Base-by-base conservation (phyloP, 2,113 vertebrate genomes). In the Osmerus mordax region DNA sequence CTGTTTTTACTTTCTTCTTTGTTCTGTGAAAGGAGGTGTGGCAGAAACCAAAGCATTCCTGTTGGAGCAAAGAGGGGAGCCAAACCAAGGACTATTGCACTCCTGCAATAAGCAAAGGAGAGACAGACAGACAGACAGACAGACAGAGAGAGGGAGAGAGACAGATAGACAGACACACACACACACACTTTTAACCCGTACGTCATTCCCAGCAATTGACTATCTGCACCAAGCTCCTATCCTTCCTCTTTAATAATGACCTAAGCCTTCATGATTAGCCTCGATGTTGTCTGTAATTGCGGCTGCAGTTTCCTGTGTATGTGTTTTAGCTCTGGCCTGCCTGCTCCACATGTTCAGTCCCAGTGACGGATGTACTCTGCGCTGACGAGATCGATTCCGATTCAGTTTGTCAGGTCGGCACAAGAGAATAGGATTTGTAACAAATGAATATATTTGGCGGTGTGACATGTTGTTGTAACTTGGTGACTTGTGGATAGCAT, bases 61-160 rank as follows among this genome's bases (percentile, higher is more conserved):
- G 80, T 77, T 67, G 78, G 71, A 68, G 74, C 72, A 70, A 78
- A 74, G 69, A 74, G 83, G 65, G 61, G 19, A 6, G 79, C 86
- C 79, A 87, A 82, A 84, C 88, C 81, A 0, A 85, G 75, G 52
- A 19, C n/a, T 79, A 84, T 87, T 87, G 68, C 79, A 76, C 77
- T 85, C 77, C 80, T 76, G 64, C 78, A 60, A 78, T 65, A 83
- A 84, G 73, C 76, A 51, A 62, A 51, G 73, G 78, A 83, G 79
- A 52, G 5, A 7, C 9, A 47, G 5, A 47, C 41, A 82, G 75
- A 83, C 78, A 52, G 5, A 7, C 9, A 47, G 5, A 47, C 41
- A 82, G 73, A 80, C 54, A 52, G 71, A 82, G 75, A 78, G n/a
- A 51, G 25, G 3, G n/a, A 61, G 73, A 82, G 75, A 80, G n/a